These are phyloP conservation scores for Melanocharis versteri DNA, from an alignment of 2,113 vertebrate genomes.

Conservation along the genomic window DNA sequence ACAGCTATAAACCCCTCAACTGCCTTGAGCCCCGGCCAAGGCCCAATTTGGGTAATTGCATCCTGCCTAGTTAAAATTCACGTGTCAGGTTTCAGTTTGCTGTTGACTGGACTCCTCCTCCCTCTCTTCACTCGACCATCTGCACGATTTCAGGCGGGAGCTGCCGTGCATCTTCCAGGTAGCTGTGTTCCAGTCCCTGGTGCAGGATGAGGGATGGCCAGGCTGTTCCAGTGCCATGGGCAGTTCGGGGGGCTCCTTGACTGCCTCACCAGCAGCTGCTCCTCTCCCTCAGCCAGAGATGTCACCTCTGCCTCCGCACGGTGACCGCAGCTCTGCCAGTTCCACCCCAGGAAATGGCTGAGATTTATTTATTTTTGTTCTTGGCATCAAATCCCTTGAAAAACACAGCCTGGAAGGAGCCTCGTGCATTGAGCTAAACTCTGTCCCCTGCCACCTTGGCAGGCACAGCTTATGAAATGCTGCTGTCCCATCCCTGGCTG, in stretches of 20 bases:
- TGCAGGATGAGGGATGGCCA: not conserved
- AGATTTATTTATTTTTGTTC: not conserved
- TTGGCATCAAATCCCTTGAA: not conserved
- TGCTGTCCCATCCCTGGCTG: not conserved
- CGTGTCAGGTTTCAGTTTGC: not conserved
- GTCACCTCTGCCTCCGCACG: not conserved
- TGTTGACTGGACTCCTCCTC: not conserved
- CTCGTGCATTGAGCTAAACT: not conserved
- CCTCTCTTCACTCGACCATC: not conserved
- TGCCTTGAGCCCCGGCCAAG: not conserved
- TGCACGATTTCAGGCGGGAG: not conserved
- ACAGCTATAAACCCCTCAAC: not conserved
- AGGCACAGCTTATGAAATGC: not conserved
- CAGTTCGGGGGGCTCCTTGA: not conserved
- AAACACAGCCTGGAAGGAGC: not conserved
- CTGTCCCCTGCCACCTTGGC: not conserved
- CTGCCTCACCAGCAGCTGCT: not conserved
- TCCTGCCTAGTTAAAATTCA: not conserved
- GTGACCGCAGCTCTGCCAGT: not conserved
- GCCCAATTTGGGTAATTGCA: slow-evolving; percentile 24
- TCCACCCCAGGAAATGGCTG: not conserved
- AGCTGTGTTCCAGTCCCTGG: not conserved
- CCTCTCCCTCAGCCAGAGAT: not conserved
- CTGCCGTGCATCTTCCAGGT: not conserved
- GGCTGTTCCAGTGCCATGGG: not conserved